Evolutionary conservation across 1,140 invertebrate species (phyloP).

Genomic region (Battus philenor): DNA sequence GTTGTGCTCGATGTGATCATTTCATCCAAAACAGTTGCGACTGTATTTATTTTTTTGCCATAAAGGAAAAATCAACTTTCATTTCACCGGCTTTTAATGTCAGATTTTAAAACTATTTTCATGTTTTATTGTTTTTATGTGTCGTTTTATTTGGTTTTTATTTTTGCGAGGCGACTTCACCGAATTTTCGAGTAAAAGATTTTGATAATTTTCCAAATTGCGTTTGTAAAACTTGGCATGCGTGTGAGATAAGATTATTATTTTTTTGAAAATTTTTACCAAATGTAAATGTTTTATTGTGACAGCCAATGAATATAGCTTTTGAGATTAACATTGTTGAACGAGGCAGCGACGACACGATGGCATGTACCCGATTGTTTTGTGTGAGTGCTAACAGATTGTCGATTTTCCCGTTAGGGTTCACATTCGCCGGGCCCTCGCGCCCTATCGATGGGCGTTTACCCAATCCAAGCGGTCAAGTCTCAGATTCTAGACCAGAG

Average conservation of each 20-base stretch:
- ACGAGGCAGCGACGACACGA: conserved; percentile 38
- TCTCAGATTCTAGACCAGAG: conserved; percentile 89
- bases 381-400: conserved; percentile 74
- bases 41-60: too few relatives aligned
- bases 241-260: conserved; percentile 30
- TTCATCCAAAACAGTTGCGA: conserved; percentile 32
- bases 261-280: conserved; percentile 13
- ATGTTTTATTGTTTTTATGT: conserved; percentile 38
- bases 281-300: conserved; percentile 33
- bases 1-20: conserved; percentile 67
- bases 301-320: conserved; percentile 47
- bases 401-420: conserved; percentile 82
- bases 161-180: conserved; percentile 36
- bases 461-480: conserved; percentile 89
- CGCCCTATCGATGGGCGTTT: conserved; percentile 90
- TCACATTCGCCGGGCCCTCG: conserved; percentile 91
- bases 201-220: conserved; percentile 9
- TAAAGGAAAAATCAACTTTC: conserved; percentile 30
- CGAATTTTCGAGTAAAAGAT: not conserved
- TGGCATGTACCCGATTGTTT: conserved; percentile 59
- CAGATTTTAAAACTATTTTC: conserved; percentile 44
- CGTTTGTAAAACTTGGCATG: conserved; percentile 44
- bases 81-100: conserved; percentile 67
- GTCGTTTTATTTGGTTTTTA: conserved; percentile 53
- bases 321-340: conserved; percentile 47